These are phyloP conservation scores for Saccopteryx bilineata DNA, from an alignment of 2,113 vertebrate genomes.

Conservation along the genomic window DNA sequence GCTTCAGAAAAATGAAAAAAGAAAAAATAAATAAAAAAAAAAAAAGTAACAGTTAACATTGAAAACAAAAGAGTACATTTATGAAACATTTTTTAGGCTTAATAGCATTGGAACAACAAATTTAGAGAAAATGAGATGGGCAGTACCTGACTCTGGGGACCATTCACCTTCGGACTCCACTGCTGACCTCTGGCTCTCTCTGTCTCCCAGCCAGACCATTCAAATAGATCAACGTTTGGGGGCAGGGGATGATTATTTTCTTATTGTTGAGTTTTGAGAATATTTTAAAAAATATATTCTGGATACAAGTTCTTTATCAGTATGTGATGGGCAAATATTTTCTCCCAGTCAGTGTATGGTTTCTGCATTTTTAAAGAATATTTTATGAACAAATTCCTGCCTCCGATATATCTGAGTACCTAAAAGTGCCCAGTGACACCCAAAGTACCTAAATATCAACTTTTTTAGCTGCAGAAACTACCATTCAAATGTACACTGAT, in stretches of 20 bases:
- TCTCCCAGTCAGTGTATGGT: neutral
- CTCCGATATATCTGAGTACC: neutral
- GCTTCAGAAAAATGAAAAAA: too few relatives aligned
- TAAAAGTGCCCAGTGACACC: neutral
- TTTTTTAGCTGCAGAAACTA: neutral
- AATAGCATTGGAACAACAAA: neutral
- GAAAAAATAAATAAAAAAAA: too few relatives aligned
- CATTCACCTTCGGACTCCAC: neutral
- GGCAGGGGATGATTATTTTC: neutral
- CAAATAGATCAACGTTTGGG: neutral
- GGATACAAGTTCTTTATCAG: neutral
- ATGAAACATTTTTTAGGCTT: neutral
- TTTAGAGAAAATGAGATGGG: neutral
- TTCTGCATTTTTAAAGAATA: constrained; percentile 4
- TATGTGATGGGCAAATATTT: constrained; percentile 7
- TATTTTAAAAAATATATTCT: neutral
- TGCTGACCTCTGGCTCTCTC: neutral
- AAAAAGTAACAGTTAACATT: constrained; percentile 29
- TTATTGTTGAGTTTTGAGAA: constrained; percentile 27
- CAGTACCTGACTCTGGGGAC: neutral
- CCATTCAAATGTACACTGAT: neutral
- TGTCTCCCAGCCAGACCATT: neutral
- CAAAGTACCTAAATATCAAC: neutral
- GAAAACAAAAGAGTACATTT: neutral
- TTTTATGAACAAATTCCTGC: neutral